These are phyloP conservation scores for Bibio marci DNA, from an alignment of 2,888 invertebrate genomes.

Conservation along the genomic window DNA sequence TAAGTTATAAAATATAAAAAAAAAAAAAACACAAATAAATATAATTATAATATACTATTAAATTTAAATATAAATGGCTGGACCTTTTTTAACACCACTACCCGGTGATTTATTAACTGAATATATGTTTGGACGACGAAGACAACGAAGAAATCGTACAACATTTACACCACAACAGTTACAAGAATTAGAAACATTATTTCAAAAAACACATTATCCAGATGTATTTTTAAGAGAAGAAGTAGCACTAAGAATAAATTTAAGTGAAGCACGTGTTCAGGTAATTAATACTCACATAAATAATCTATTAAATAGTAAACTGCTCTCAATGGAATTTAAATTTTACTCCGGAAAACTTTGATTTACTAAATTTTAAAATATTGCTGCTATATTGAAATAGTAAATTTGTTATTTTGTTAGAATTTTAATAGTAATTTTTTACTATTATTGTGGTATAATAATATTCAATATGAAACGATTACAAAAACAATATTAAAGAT, in stretches of 20 bases:
- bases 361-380: too few relatives aligned
- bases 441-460: too few relatives aligned
- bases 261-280: slow-evolving; percentile 86
- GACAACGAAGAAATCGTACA: slow-evolving; percentile 79
- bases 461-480: too few relatives aligned
- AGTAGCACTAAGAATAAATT: slow-evolving; percentile 74
- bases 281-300: slow-evolving; percentile 13
- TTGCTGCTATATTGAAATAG: too few relatives aligned
- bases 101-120: slow-evolving; percentile 80
- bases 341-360: too few relatives aligned
- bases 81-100: slow-evolving; percentile 68
- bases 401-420: too few relatives aligned
- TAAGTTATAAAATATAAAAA: background rate
- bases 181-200: slow-evolving; percentile 76
- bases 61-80: slow-evolving; percentile 43
- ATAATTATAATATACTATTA: slow-evolving; percentile 1
- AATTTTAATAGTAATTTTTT: too few relatives aligned
- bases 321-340: too few relatives aligned
- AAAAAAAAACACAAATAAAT: slow-evolving; percentile 1
- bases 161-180: slow-evolving; percentile 90
- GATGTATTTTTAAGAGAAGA: slow-evolving; percentile 72
- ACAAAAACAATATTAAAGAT: too few relatives aligned
- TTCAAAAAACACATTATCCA: slow-evolving; percentile 89
- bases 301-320: too few relatives aligned
- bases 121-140: slow-evolving; percentile 79